Base-by-base conservation (phyloP, 2,797 vertebrate species). In the Centropyge bicolor region DNA sequence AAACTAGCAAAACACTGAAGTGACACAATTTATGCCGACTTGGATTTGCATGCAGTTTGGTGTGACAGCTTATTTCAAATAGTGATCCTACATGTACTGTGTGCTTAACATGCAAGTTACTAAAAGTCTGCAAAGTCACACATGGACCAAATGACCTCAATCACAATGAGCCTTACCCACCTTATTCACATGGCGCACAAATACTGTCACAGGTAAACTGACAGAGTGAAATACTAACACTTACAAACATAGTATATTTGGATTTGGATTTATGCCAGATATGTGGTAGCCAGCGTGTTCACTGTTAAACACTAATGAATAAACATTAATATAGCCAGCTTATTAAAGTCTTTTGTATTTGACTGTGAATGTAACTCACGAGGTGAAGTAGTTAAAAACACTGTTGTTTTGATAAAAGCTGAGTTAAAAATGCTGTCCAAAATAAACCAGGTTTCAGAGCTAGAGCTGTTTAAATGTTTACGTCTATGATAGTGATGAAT, bases 41-140 rank as follows among this genome's bases (percentile, higher is more conserved):
- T 48, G 48, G 36, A 76, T 83, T 84, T 83, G 70, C 80, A 81
- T 80, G 67, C 40, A 69, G 35, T 59, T 49, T 19, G 46, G 10
- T 40, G 45, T 6, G 17, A 38, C 10, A 6, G 27, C 27, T 31
- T 31, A 40, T 27, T 74, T 67, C 7, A 65, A 66, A 51, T 5
- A 31, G 13, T 43, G 6, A 60, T 43, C 24, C 41, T 6, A 6
- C 51, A 49, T 46, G 24, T 70, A 35, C 7, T 13, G 27, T 12
- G 24, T 24, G 19, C 22, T 60, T 12, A 20, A 40, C 4, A 6
- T 14, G 13, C 46, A 24, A 36, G 14, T 36, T 14, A 31, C 27
- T 31, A 62, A 54, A 54, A 62, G n/a, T 16, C 66, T 51, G 19
- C 17, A 49, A 17, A 63, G 19, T 8, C 22, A 27, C 16, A n/a